Conservation (phyloP, 1,140 invertebrate genomes). For the Philotrypesis tridentata region DNA sequence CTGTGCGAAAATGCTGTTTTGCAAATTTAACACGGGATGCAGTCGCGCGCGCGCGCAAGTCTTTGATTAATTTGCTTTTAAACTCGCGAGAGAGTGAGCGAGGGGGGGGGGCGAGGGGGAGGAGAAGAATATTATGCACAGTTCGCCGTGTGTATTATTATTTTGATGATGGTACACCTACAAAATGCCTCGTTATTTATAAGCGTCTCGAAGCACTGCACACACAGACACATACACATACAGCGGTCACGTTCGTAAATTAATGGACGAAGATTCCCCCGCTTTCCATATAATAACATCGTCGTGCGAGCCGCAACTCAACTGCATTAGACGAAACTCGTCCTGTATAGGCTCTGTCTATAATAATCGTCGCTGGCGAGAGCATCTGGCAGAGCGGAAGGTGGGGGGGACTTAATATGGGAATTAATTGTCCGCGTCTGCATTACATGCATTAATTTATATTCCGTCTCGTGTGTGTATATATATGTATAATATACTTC, state of each 20-base stretch:
- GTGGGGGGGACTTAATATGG: not conserved
- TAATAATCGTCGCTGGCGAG: not conserved
- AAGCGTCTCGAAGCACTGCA: not conserved
- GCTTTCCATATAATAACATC: constrained; percentile 12
- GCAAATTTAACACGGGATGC: not conserved
- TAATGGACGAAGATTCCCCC: not conserved
- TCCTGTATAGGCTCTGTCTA: not conserved
- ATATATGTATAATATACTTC: too few relatives aligned
- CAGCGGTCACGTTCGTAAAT: not conserved
- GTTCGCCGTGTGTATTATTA: not conserved
- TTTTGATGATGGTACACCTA: not conserved
- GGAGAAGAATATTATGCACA: not conserved
- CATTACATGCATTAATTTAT: constrained; percentile 15
- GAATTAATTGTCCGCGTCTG: constrained; percentile 40
- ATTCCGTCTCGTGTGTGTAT: too few relatives aligned
- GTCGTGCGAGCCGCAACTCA: not conserved
- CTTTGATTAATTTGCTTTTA: not conserved
- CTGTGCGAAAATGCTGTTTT: not conserved
- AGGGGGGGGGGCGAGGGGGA: too few relatives aligned
- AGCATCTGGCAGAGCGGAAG: constrained; percentile 6
- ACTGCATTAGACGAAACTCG: not conserved
- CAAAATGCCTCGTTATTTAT: not conserved
- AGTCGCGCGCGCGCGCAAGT: too few relatives aligned
- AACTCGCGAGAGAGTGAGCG: not conserved
- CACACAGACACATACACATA: not conserved